Base-by-base conservation (phyloP, 2,888 invertebrate species). In the Agelastica alni region DNA sequence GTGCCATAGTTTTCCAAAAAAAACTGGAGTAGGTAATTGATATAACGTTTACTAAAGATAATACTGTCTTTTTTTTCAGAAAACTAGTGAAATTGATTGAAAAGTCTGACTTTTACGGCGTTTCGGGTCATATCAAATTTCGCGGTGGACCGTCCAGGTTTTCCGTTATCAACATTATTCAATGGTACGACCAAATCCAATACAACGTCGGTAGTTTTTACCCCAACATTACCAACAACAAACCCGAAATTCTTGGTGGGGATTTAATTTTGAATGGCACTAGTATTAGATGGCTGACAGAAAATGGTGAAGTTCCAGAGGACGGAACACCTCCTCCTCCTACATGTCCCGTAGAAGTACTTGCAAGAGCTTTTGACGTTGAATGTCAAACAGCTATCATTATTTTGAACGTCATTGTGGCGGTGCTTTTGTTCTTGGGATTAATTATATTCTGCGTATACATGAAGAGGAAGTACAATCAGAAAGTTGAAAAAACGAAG, bases 311-410 rank as follows among this genome's bases (percentile, higher is more conserved):
- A 22, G 75, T 71, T 52, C 93, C 93, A 0, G 83, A 82, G 55
- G 91, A 91, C 72, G 91, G 91, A 18, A 79, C 81, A 4, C 70
- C 77, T 64, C 79, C 79, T 14, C 79, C 80, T 7, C 80, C 80
- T 20, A 79, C 77, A 28, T 94, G 94, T 73, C 79, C 84, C 6
- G 78, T 93, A 56, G 81, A 87, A 34, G 76, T 81, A 1, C 76
- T 94, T 30, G 88, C 92, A 0, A 81, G 82, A 37, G 70, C 83
- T 4, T 78, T 94, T 20, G 80, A 81, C 60, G 84, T 87, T 0
- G 83, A 83, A 51, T 95, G 94, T 76, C 87, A 88, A 66, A 81
- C 83, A 22, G 89, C 91, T 0, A 82, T 88, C 51, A 81, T 88
- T 4, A 79, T 88, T 16, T 81, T 83, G 5, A 86, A 87, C 61